Evolutionary conservation across 2,113 vertebrate species (phyloP).

Genomic region (Nycticorax nycticorax): DNA sequence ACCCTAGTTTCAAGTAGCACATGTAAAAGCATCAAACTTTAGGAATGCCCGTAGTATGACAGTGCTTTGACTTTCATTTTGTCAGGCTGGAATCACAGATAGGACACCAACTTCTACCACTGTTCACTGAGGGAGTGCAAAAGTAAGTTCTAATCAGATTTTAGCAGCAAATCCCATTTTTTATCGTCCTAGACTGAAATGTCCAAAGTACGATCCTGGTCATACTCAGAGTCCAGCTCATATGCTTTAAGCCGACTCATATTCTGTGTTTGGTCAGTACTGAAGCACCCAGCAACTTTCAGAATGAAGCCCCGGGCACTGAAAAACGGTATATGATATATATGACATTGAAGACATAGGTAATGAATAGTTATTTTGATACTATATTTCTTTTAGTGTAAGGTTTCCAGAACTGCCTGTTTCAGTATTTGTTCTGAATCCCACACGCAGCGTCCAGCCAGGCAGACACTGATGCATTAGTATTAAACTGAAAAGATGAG

Average conservation of each 20-base stretch:
- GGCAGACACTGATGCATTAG: background rate
- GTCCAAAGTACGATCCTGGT: background rate
- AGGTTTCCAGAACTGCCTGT: background rate
- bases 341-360: background rate
- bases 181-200: background rate
- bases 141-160: background rate
- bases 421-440: background rate
- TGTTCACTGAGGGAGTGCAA: background rate
- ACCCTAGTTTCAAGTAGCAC: background rate
- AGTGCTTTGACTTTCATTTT: background rate
- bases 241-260: background rate
- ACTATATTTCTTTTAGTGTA: background rate
- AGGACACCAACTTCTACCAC: background rate
- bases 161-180: background rate
- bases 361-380: background rate
- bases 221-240: background rate
- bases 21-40: background rate
- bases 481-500: background rate
- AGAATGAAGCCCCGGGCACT: background rate
- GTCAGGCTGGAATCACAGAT: background rate
- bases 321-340: background rate
- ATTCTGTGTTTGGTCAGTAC: background rate
- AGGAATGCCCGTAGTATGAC: background rate
- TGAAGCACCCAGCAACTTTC: background rate
- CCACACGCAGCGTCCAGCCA: rapidly evolving